Evolutionary conservation across 1,140 invertebrate species (phyloP), one percentile per base, ranked within the genome.

Genomic region (Aphelenchoides fujianensis): DNA sequence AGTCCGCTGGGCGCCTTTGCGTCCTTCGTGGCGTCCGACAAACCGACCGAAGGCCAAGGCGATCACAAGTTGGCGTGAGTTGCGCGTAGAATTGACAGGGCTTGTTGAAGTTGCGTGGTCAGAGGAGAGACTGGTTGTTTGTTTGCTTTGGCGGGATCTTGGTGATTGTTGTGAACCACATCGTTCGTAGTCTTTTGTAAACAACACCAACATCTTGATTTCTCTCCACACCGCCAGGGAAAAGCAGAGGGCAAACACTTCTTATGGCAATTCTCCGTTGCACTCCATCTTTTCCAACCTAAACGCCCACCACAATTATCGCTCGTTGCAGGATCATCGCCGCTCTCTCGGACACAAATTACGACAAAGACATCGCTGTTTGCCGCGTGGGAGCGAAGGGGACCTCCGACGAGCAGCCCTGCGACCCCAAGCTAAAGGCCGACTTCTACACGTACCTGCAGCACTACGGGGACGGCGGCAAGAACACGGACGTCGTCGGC

Each of bases 381-480:
- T 78, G 76, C 62, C 73, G 76, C 19, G 48, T 73, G 19, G 64
- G 37, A 1, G 12, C 30, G 19, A 48, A 70, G 12, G 48, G 30
- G 32, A n/a, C n/a, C n/a, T n/a, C n/a, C n/a, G 19, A 12, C 19
- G 27, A 69, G 0, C 27, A 76, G 52, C 72, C 79, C 27, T 81
- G 79, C 68, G 66, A 81, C 57, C 80, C 81, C 9, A 61, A 59
- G 35, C 57, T 31, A n/a, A 54, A 55, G n/a, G 53, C 68, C 30
- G 78, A 82, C 66, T 78, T 82, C 59, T 82, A 81, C 59, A 78
- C 48, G 31, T 78, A 63, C 63, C 61, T 75, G 61, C 41, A 32
- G 1, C n/a, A n/a, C n/a, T n/a, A n/a, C n/a, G n/a, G n/a, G n/a
- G n/a, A n/a, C n/a, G n/a, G n/a, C n/a, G n/a, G n/a, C n/a, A n/a